Percentiles rank a stretch among this genome's conserved stretches.
Evolutionary conservation across 2,888 invertebrate genomes (phyloP).

Genomic region (Tribolium freemani): DNA sequence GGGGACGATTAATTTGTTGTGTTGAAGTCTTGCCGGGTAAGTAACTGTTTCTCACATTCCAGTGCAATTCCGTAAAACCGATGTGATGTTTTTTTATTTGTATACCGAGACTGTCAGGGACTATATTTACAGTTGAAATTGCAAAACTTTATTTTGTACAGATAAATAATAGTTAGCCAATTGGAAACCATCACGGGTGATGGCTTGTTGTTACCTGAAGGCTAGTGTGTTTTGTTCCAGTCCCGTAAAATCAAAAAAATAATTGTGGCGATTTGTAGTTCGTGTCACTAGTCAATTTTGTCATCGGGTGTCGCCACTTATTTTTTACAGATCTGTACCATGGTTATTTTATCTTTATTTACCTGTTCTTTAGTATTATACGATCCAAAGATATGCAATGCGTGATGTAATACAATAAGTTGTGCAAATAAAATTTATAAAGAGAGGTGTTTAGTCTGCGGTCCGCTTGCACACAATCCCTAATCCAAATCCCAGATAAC

Average conservation of each 20-base stretch:
- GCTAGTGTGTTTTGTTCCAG: slow-evolving; percentile 29
- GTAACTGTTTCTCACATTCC: slow-evolving; percentile 6
- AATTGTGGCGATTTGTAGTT: not conserved
- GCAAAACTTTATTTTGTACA: slow-evolving; percentile 20
- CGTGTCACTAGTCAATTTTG: slow-evolving; percentile 18
- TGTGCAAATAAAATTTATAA: slow-evolving; percentile 34
- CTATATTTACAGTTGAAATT: slow-evolving; percentile 9
- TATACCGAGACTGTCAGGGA: slow-evolving; percentile 18
- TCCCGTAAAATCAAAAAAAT: not conserved
- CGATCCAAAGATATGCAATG: slow-evolving; percentile 14
- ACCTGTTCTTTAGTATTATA: slow-evolving; percentile 19
- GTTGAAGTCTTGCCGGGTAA: slow-evolving; percentile 69
- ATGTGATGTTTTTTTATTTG: not conserved
- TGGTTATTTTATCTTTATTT: not conserved
- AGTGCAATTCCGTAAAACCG: slow-evolving; percentile 12
- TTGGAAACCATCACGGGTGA: not conserved
- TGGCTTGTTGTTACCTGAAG: slow-evolving; percentile 13
- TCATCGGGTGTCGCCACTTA: not conserved
- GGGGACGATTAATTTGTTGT: slow-evolving; percentile 86
- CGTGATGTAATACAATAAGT: slow-evolving; percentile 21
- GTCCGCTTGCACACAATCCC: not conserved
- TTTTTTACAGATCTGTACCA: slow-evolving; percentile 4
- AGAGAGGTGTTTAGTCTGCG: not conserved
- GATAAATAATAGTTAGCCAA: not conserved
- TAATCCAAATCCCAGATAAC: not conserved